Evolutionary conservation across 2,888 invertebrate genomes (phyloP).

Genomic region (Nasonovia ribisnigri): DNA sequence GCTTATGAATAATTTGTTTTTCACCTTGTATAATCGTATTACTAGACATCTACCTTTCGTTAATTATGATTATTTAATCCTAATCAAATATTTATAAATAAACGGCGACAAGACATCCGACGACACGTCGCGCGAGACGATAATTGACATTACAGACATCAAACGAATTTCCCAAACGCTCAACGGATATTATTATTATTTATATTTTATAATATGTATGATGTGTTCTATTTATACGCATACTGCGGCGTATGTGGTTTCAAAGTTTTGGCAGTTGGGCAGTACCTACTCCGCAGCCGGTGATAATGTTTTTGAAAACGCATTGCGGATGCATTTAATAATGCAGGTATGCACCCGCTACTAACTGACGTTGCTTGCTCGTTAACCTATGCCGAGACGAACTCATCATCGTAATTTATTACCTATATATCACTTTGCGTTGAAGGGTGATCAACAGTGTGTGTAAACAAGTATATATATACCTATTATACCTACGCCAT

Average conservation of each 20-base stretch:
- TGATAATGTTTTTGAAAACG: neutral
- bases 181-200: neutral
- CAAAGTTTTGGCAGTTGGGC: neutral
- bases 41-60: neutral
- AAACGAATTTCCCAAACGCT: neutral
- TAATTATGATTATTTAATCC: neutral
- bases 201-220: neutral
- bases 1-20: neutral
- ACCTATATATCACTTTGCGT: neutral
- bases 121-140: neutral
- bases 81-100: neutral
- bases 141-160: neutral
- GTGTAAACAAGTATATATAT: neutral
- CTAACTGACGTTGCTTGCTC: neutral
- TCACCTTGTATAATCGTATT: neutral
- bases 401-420: neutral
- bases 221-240: neutral
- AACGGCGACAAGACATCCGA: neutral
- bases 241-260: neutral
- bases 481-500: neutral
- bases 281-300: neutral
- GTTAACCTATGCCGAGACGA: neutral
- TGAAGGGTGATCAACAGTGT: neutral
- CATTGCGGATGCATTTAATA: neutral
- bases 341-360: neutral